Base-by-base conservation (phyloP, 2,113 vertebrate genomes). In the Scalopus aquaticus region DNA sequence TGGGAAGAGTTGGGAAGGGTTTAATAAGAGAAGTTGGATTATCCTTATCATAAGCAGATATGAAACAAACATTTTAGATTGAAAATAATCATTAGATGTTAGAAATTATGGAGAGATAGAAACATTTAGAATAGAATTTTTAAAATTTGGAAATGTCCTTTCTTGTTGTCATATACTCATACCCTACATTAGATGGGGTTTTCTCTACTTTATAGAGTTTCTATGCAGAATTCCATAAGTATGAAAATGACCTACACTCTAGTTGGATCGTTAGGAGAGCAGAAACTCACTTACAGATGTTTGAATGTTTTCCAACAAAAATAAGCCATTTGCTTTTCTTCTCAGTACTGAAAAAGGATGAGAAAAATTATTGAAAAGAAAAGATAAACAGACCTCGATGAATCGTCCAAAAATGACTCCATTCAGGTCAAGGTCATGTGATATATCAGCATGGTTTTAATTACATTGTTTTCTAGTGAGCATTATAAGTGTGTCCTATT, bases 401-500 rank as follows among this genome's bases (percentile, higher is more conserved):
- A 94, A 88, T 78, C 0, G 1, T 91, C 62, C 74, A 93, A 94
- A 69, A 78, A 2, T 65, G 65, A 94, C 35, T 96, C 74, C 39
- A 80, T 85, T 92, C 64, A 93, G 79, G 58, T 95, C 88, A 95
- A 95, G 78, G 65, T 85, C 86, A 79, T 91, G 64, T 32, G 12
- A 77, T 89, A 73, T 86, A 86, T 56, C 77, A 69, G 81, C 44
- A 35, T 96, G 95, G 88, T 95, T 97, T 96, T 90, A 95, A 96
- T 97, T 92, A 95, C 65, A 88, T 83, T 95, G 88, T 91, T 96
- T 95, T 95, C 78, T 83, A 85, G 64, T 58, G 86, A 96, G 54
- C 10, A 56, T 76, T 92, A 49, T 84, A 94, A 93, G 85, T 96
- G 94, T 96, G 79, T 82, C 58, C 10, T 28, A 56, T 93, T 92